phyloP scores from a whole-genome alignment of 2,888 invertebrate genomes.

The Fabriciana adippe region DNA sequence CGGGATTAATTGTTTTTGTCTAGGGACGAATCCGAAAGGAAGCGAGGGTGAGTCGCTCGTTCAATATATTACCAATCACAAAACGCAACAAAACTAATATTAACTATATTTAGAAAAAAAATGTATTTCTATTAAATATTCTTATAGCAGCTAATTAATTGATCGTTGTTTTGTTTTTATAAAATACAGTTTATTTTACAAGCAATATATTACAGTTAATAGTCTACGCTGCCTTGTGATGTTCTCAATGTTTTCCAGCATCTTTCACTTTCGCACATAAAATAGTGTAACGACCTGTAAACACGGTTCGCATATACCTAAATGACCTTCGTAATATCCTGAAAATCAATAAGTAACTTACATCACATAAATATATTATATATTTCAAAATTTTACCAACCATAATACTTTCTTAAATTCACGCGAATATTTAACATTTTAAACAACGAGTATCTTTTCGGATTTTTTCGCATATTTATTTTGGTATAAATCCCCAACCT shows the following conservation, averaged over 20 bases:
- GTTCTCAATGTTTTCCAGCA: constrained; percentile 28
- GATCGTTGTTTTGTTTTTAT: constrained; percentile 8
- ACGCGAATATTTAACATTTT: no score
- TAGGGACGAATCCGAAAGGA: no score
- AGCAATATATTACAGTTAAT: constrained; percentile 28
- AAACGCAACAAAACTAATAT: no score
- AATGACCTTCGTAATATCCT: constrained; percentile 12
- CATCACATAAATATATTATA: no score
- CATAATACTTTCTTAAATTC: no score
- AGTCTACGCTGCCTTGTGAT: constrained; percentile 27
- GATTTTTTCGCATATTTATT: no score
- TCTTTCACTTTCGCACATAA: constrained; percentile 36
- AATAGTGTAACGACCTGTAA: constrained; percentile 29
- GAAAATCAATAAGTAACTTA: neutral
- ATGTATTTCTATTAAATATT: neutral
- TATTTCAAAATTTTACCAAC: no score
- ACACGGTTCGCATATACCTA: constrained; percentile 17
- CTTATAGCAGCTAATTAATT: neutral
- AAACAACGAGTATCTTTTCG: no score
- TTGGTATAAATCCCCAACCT: no score
- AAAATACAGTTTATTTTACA: constrained; percentile 28
- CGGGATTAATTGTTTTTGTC: no score
- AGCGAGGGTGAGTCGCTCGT: no score
- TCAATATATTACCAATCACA: no score
- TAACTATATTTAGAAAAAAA: neutral